Conservation (phyloP, 2,888 invertebrate genomes). For the Seira ritae region DNA sequence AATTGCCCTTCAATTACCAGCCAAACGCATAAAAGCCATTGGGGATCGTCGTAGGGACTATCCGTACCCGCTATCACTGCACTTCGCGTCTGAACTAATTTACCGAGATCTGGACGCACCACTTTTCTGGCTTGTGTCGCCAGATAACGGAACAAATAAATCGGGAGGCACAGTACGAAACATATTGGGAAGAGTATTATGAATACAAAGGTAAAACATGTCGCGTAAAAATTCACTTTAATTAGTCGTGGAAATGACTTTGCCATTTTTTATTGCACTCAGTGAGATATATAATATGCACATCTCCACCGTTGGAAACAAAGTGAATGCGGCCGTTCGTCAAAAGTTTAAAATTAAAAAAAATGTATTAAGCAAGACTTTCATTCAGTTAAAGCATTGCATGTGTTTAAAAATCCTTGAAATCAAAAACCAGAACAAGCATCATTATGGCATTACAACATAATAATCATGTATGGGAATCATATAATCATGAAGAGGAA, state of each 20-base stretch:
- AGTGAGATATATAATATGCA: too few species aligned
- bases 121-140: constrained; percentile 40
- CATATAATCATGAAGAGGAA: too few species aligned
- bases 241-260: constrained; percentile 35
- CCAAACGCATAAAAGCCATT: constrained; percentile 68
- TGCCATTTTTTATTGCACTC: constrained; percentile 52
- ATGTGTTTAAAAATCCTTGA: too few species aligned
- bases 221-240: constrained; percentile 12
- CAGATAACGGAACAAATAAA: constrained; percentile 61
- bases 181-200: constrained; percentile 30
- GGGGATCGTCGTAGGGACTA: constrained; percentile 55
- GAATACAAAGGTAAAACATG: constrained; percentile 54
- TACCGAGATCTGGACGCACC: constrained; percentile 60
- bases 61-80: constrained; percentile 64
- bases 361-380: too few species aligned
- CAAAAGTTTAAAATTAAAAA: too few species aligned
- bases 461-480: too few species aligned
- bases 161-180: constrained; percentile 41
- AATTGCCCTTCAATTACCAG: constrained; percentile 62
- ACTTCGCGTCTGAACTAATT: constrained; percentile 65
- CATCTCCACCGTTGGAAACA: too few species aligned
- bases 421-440: too few species aligned
- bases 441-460: too few species aligned
- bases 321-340: too few species aligned
- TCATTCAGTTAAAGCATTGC: too few species aligned